phyloP scores from a whole-genome alignment of 2,113 vertebrate genomes.

The Elephas maximus region DNA sequence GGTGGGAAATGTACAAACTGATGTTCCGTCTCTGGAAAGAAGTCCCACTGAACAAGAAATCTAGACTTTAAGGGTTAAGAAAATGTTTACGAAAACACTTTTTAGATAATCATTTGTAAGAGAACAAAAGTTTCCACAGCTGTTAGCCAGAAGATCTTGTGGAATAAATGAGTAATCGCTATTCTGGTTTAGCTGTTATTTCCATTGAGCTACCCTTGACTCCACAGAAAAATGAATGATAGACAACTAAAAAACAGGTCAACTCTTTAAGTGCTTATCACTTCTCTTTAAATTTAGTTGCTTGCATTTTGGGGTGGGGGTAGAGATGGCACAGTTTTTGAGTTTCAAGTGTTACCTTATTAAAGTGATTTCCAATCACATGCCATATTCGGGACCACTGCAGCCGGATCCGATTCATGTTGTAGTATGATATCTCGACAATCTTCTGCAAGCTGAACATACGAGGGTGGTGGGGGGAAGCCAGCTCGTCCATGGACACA shows the following conservation, averaged over 20 bases:
- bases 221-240: neutral
- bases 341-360: slow-evolving; percentile 91
- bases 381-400: slow-evolving; percentile 99
- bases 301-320: neutral
- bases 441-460: slow-evolving; percentile 99
- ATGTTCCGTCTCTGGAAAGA: neutral
- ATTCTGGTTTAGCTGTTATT: neutral
- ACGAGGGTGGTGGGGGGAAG: slow-evolving; percentile 95
- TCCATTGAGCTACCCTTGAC: neutral
- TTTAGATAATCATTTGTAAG: neutral
- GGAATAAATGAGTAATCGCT: neutral
- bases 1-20: neutral
- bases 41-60: neutral
- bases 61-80: neutral
- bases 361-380: slow-evolving; percentile 98
- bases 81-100: neutral
- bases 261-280: neutral
- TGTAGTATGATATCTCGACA: slow-evolving; percentile 99
- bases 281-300: neutral
- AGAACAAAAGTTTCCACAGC: neutral
- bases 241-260: neutral
- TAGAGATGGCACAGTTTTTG: neutral
- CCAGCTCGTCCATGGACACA: slow-evolving; percentile 98
- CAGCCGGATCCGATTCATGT: slow-evolving; percentile 98
- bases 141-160: neutral